Evolutionary conservation across 2,797 vertebrate species (phyloP), one percentile per base, ranked within the genome.

Genomic region (Tragelaphus eurycerus): DNA sequence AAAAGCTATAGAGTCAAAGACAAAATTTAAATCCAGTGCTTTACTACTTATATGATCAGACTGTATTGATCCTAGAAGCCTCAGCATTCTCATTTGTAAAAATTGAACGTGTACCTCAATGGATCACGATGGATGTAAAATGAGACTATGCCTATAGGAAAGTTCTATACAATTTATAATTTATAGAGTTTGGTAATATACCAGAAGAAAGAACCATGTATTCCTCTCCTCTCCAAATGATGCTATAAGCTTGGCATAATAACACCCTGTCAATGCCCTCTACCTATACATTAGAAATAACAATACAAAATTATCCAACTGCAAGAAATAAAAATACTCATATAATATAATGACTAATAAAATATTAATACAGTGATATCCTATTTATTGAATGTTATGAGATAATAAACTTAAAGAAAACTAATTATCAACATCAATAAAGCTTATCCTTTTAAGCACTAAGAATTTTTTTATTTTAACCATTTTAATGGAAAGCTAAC

Each of bases 381-480:
- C 43, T 64, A 79, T 38, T 48, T 91, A 71, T 81, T 90, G 12
- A 90, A 43, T 17, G 94, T 94, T 76, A 92, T 60, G 34, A 59
- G 48, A 52, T 86, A 92, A 85, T 62, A n/a, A 64, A 31, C 54
- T 78, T 67, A 67, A 29, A 91, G 21, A 89, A 94, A 59, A 25
- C 59, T 94, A 89, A 71, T 78, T 94, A 54, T 89, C 43, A 79
- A n/a, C 29, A 89, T 64, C 92, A 91, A 89, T 85, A 85, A 86
- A 71, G 17, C 1, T 62, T 92, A 96, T 83, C 54, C 27, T 74
- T 92, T 92, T 89, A 78, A 95, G 54, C 46, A 92, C 25, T 64
- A 6, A 92, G 31, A 83, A 90, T 17, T 89, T 50, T 54, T 50
- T 15, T 54, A 89, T 86, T 84, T 85, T 57, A 76, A 38, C n/a